phyloP scores from a whole-genome alignment of 2,113 vertebrate species.

The Dasyurus viverrinus region DNA sequence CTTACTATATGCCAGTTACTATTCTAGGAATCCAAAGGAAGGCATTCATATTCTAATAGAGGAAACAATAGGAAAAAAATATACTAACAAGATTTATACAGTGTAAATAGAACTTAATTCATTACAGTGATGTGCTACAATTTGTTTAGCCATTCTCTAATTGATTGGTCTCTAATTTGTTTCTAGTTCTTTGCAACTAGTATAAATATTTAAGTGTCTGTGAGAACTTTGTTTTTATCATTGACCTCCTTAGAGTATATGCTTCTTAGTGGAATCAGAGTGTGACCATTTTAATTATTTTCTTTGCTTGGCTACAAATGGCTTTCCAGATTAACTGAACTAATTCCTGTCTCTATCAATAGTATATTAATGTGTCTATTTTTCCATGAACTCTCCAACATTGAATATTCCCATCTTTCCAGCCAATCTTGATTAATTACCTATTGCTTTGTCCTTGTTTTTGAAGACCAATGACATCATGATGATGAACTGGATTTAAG shows the following conservation, averaged over 20 bases:
- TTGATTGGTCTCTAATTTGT: background rate
- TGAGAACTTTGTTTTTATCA: background rate
- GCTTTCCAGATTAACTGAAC: no score
- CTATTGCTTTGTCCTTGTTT: no score
- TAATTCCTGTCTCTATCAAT: no score
- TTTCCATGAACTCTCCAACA: no score
- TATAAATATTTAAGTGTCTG: background rate
- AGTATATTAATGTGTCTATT: no score
- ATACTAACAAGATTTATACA: background rate
- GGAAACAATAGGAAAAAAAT: background rate
- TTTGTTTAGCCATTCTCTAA: background rate
- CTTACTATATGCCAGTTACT: background rate
- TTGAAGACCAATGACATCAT: no score
- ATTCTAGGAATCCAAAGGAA: background rate
- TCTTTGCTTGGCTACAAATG: background rate
- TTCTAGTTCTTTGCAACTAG: background rate
- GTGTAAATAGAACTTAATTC: background rate
- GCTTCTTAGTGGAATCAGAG: background rate
- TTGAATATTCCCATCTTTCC: no score
- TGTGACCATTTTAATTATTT: background rate
- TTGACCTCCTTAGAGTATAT: background rate
- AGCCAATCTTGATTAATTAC: no score
- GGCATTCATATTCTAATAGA: background rate
- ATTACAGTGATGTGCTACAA: background rate
- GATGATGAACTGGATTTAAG: no score